Conservation (phyloP, 2,113 vertebrate genomes). For the Pachycephala philippinensis region DNA sequence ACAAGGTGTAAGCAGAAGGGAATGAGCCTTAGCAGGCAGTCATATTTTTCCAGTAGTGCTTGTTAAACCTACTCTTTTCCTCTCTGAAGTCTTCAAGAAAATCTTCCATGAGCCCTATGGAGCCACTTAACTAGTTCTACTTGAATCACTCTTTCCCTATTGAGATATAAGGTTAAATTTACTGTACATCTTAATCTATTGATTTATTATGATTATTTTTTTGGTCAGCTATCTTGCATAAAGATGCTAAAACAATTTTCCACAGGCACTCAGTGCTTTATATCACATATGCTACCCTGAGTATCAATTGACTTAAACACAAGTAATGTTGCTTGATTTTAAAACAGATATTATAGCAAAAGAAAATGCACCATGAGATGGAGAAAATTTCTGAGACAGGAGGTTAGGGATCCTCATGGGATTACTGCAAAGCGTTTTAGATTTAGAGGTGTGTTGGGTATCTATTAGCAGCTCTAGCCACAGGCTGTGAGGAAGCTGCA, state of each 20-base stretch:
- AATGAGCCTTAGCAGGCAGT: not conserved
- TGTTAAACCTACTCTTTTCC: not conserved
- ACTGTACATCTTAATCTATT: not conserved
- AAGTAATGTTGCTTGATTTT: not conserved
- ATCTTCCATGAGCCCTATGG: not conserved
- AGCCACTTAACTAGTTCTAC: not conserved
- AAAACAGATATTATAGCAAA: not conserved
- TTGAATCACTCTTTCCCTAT: not conserved
- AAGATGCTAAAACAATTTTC: not conserved
- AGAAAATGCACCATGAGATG: not conserved
- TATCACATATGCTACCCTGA: not conserved
- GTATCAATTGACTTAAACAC: not conserved
- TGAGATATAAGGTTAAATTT: not conserved
- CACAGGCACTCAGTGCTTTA: not conserved
- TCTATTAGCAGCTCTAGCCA: slow-evolving; percentile 1
- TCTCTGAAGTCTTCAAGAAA: not conserved
- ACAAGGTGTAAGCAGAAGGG: not conserved
- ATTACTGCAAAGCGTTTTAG: not conserved
- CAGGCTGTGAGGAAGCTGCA: not conserved
- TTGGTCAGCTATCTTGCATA: not conserved
- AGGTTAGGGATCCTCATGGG: not conserved
- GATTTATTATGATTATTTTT: not conserved
- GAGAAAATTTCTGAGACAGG: not conserved
- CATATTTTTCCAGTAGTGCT: not conserved
- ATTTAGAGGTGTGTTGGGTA: not conserved